Percentiles rank a stretch among this genome's conserved stretches.
These are phyloP conservation scores for Proctacanthus coquilletti DNA, from an alignment of 1,140 invertebrate species.

Conservation along the genomic window DNA sequence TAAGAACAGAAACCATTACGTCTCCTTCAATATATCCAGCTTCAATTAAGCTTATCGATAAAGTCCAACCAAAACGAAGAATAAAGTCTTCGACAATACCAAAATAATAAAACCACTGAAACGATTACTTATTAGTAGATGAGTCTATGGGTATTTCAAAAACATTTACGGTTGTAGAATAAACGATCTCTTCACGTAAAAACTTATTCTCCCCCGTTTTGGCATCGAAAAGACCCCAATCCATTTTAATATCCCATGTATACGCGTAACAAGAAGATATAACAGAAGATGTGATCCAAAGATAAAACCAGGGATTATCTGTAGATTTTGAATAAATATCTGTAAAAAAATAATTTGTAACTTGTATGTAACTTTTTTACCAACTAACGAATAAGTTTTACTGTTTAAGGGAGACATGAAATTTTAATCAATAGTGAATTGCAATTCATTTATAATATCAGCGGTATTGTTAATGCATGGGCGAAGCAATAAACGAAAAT, in stretches of 20 bases:
- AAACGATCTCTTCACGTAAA: slow-evolving; percentile 63
- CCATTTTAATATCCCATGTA: slow-evolving; percentile 94
- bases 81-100: slow-evolving; percentile 94
- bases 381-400: too few relatives aligned
- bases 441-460: too few relatives aligned
- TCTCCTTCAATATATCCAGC: slow-evolving; percentile 53
- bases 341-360: slow-evolving; percentile 21
- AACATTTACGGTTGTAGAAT: slow-evolving; percentile 46
- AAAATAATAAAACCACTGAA: slow-evolving; percentile 87
- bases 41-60: slow-evolving; percentile 63
- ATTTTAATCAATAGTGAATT: too few relatives aligned
- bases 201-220: slow-evolving; percentile 65
- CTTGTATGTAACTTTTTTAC: too few relatives aligned
- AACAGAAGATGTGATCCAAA: slow-evolving; percentile 60
- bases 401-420: too few relatives aligned
- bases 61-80: slow-evolving; percentile 67
- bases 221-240: slow-evolving; percentile 92
- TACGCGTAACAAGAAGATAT: slow-evolving; percentile 78
- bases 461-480: too few relatives aligned
- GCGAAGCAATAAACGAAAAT: too few relatives aligned
- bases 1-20: slow-evolving; percentile 58
- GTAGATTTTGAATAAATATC: slow-evolving; percentile 40
- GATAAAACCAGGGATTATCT: slow-evolving; percentile 67
- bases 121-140: slow-evolving; percentile 13
- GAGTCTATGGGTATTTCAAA: background rate